phyloP scores from a whole-genome alignment of 2,888 invertebrate species.

The Eremobia ochroleuca region DNA sequence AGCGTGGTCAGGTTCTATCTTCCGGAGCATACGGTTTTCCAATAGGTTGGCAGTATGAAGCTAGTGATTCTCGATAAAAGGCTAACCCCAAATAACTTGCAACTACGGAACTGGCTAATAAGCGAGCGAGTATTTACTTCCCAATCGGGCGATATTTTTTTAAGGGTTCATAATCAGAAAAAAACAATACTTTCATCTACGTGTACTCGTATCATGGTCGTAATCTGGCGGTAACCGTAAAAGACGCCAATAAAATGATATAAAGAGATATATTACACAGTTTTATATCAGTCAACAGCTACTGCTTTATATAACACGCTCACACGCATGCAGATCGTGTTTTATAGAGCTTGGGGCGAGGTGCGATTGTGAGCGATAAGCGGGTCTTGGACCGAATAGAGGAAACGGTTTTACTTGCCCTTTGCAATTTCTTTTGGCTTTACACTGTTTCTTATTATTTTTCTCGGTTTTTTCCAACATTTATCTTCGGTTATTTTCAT shows the following conservation, averaged over 20 bases:
- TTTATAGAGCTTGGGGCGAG: constrained; percentile 48
- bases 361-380: constrained; percentile 1
- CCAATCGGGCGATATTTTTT: neutral
- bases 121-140: neutral
- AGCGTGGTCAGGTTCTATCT: neutral
- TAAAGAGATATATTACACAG: constrained; percentile 48
- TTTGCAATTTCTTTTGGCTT: neutral
- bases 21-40: neutral
- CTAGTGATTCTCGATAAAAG: neutral
- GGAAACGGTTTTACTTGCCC: neutral
- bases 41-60: neutral
- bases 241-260: constrained; percentile 56
- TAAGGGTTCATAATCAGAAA: neutral
- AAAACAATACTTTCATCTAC: neutral
- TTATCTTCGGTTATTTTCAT: neutral
- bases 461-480: neutral
- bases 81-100: neutral
- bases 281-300: constrained; percentile 56
- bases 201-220: constrained; percentile 1
- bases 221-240: constrained; percentile 49
- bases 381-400: neutral
- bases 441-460: neutral
- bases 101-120: neutral
- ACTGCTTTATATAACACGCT: constrained; percentile 2
- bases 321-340: constrained; percentile 56